Base-by-base conservation (phyloP, 2,113 vertebrate genomes). In the Albula goreensis region DNA sequence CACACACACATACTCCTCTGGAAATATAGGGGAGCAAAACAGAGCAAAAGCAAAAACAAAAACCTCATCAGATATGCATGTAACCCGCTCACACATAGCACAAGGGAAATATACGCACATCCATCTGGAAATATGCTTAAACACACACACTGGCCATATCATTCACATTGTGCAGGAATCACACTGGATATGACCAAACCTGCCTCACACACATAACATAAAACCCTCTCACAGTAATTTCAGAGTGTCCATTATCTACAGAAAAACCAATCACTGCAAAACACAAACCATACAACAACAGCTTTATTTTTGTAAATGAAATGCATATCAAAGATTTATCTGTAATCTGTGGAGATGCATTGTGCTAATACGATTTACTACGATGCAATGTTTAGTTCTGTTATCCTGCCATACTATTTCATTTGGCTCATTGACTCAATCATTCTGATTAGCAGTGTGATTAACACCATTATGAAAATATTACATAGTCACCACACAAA, bases 11-110 rank as follows among this genome's bases (percentile, higher is more conserved):
- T n/a, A 74, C n/a, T 31, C n/a, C 70, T 31, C n/a, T 3, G 63
- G 63, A 70, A 60, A 60, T 60, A 60, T 60, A 88, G 22, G 89
- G 85, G 31, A 41, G 31, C 31, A 41, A 41, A 41, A 41, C 31
- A 41, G 0, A 41, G 31, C 31, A 41, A 41, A 41, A 41, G 31
- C 31, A 41, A 41, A 41, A 41, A 41, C 31, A 41, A 2, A 57
- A 53, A 0, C 13, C 15, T 9, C 5, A 48, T 91, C 11, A 85
- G 22, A 66, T 15, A 5, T 2, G 31, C 56, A 41, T 22, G 19
- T 7, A 19, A 63, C 60, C 31, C 31, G 60, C 60, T 63, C 11
- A 56, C 12, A 56, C 53, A 56, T 60, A 13, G 0, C 11, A 60
- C 56, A 49, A 50, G 2, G 22, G 13, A 25, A 56, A 25, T 51